phyloP scores from a whole-genome alignment of 1,140 invertebrate genomes.

The Helicoverpa zea region DNA sequence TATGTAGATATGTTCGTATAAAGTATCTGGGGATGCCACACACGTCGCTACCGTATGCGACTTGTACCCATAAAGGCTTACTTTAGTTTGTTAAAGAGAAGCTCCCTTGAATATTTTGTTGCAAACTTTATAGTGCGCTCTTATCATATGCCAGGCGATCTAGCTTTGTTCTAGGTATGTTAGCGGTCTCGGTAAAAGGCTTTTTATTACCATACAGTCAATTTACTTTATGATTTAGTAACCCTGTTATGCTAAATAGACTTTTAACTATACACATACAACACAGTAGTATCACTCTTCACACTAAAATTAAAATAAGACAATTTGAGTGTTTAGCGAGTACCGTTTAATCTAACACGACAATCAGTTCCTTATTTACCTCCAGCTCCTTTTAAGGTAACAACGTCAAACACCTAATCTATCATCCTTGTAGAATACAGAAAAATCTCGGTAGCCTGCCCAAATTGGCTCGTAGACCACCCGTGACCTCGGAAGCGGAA shows the following conservation, averaged over 20 bases:
- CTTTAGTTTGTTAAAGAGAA: constrained; percentile 33
- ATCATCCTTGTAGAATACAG: constrained; percentile 58
- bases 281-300: too few species aligned
- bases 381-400: constrained; percentile 31
- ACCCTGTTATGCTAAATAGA: not conserved
- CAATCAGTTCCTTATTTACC: constrained; percentile 17
- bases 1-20: not conserved
- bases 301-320: not conserved
- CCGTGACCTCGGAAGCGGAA: constrained; percentile 83
- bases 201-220: not conserved
- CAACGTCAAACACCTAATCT: constrained; percentile 59
- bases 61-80: constrained; percentile 27
- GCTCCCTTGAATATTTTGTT: constrained; percentile 14
- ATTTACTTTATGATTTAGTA: not conserved
- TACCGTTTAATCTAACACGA: constrained; percentile 12
- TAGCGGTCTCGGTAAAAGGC: not conserved
- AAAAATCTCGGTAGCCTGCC: constrained; percentile 61
- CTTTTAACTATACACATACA: too few species aligned
- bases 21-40: constrained; percentile 78
- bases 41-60: constrained; percentile 75
- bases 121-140: not conserved
- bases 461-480: constrained; percentile 73
- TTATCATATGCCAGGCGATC: not conserved
- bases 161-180: not conserved
- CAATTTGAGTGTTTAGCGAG: not conserved